A percentile compares a stretch with the other conserved stretches of the same genome.
Conservation (phyloP, 2,113 vertebrate genomes). For the Stegastes partitus region DNA sequence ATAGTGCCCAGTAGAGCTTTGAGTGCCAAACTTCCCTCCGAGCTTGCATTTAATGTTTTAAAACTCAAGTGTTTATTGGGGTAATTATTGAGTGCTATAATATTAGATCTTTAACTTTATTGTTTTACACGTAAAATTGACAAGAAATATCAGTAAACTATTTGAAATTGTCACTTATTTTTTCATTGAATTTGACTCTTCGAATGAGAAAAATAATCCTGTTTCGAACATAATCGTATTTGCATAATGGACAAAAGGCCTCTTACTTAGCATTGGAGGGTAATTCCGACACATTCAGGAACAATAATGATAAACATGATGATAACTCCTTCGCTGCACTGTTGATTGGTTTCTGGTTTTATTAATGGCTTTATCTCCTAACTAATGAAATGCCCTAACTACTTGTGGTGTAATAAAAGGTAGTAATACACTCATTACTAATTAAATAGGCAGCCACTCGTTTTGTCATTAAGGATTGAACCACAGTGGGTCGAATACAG, state of each 20-base stretch:
- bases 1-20: too few species aligned
- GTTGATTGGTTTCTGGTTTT: constrained; percentile 72
- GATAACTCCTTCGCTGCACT: constrained; percentile 44
- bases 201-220: background rate
- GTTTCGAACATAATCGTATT: background rate
- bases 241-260: background rate
- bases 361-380: constrained; percentile 73
- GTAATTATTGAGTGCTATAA: background rate
- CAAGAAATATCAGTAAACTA: background rate
- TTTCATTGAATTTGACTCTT: constrained; percentile 11
- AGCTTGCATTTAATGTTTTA: too few species aligned
- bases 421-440: constrained; percentile 65
- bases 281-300: constrained; percentile 24
- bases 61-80: constrained; percentile 4
- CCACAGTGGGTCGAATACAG: constrained; percentile 15
- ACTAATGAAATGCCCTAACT: constrained; percentile 73
- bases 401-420: constrained; percentile 66
- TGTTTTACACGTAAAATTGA: background rate
- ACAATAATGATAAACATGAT: constrained; percentile 54
- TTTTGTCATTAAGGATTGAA: constrained; percentile 54
- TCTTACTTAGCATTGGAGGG: constrained; percentile 5
- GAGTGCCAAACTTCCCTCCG: too few species aligned
- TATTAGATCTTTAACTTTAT: background rate
- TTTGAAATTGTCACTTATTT: constrained; percentile 6
- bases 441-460: constrained; percentile 69